phyloP scores from a whole-genome alignment of 1,140 invertebrate species.

The Ostrea edulis region DNA sequence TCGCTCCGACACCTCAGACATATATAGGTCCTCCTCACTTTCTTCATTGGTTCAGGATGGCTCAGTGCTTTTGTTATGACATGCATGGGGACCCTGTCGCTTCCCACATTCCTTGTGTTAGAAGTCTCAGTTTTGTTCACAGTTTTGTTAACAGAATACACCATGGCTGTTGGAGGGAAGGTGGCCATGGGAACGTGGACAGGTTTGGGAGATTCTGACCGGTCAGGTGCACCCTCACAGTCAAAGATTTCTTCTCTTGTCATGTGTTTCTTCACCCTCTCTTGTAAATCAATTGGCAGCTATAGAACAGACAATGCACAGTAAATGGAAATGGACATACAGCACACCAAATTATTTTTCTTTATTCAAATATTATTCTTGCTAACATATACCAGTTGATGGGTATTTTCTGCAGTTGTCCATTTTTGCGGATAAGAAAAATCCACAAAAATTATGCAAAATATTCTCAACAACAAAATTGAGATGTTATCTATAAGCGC shows the following conservation, averaged over 20 bases:
- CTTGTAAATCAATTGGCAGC: slow-evolving; percentile 94
- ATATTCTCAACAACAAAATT: too few relatives aligned
- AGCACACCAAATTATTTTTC: background rate
- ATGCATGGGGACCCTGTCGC: slow-evolving; percentile 92
- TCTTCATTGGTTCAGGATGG: slow-evolving; percentile 81
- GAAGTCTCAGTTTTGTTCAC: slow-evolving; percentile 63
- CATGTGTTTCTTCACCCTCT: slow-evolving; percentile 85
- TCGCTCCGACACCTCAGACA: slow-evolving; percentile 73
- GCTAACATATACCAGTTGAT: too few relatives aligned
- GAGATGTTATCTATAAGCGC: too few relatives aligned
- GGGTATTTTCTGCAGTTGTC: too few relatives aligned
- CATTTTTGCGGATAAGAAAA: too few relatives aligned
- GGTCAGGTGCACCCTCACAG: slow-evolving; percentile 62
- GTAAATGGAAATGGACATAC: background rate
- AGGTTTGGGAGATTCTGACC: slow-evolving; percentile 82
- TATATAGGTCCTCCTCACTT: slow-evolving; percentile 68
- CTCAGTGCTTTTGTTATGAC: slow-evolving; percentile 96
- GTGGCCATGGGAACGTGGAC: slow-evolving; percentile 91
- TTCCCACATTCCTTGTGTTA: slow-evolving; percentile 58
- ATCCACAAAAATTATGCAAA: too few relatives aligned
- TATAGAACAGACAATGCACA: slow-evolving; percentile 79
- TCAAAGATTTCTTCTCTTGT: slow-evolving; percentile 77
- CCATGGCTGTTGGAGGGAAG: slow-evolving; percentile 93
- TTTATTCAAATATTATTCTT: too few relatives aligned
- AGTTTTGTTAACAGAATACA: slow-evolving; percentile 87